A percentile compares a stretch with the other conserved stretches of the same genome.
Evolutionary conservation across 1,140 invertebrate genomes (phyloP).

Genomic region (Lamellibrachia luymesi): DNA sequence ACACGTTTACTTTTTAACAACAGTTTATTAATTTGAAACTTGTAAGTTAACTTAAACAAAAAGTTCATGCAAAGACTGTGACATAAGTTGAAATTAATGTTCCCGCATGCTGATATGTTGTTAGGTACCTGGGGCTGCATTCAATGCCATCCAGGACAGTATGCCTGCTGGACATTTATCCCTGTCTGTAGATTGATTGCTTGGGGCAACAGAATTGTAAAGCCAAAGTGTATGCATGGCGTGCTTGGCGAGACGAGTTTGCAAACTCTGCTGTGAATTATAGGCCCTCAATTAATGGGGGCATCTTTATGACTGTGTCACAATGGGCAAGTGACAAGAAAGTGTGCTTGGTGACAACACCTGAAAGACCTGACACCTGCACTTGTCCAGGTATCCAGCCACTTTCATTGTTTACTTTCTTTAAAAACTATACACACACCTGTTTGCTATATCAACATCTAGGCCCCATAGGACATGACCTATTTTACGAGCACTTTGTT

Average conservation of each 20-base stretch:
- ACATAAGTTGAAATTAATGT: neutral
- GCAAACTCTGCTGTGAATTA: neutral
- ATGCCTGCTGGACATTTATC: neutral
- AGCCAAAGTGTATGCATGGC: neutral
- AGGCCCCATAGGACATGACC: neutral
- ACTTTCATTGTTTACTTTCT: constrained; percentile 1
- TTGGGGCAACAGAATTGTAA: neutral
- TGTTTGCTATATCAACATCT: neutral
- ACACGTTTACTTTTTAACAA: neutral
- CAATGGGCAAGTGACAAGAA: neutral
- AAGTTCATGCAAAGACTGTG: neutral
- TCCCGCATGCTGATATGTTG: neutral
- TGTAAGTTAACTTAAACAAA: neutral
- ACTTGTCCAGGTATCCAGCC: neutral
- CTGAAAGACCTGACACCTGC: neutral
- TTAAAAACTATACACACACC: neutral
- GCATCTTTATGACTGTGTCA: neutral
- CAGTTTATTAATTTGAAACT: neutral
- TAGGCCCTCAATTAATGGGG: neutral
- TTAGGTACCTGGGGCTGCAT: neutral
- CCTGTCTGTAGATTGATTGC: neutral
- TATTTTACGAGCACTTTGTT: neutral
- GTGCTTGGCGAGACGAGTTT: neutral
- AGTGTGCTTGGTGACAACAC: neutral
- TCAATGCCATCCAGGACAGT: neutral